Conservation (phyloP, 1,140 invertebrate genomes). For the Thalassaphorura encarpata region DNA sequence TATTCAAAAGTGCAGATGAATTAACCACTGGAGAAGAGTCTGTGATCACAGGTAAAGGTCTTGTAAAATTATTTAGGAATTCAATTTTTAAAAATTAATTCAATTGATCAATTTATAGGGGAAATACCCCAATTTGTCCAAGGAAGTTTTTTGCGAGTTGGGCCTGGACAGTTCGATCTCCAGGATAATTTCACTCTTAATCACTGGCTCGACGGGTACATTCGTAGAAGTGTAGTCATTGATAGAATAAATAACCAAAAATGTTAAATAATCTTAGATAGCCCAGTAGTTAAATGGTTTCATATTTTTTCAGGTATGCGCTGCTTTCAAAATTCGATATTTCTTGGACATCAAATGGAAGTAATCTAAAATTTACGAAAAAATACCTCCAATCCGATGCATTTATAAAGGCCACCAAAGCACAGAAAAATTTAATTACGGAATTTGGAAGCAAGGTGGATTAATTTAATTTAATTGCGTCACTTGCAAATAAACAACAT, state of each 20-base stretch:
- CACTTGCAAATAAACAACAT: too few relatives aligned
- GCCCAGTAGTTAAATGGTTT: neutral
- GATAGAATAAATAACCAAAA: too few relatives aligned
- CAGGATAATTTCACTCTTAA: slow-evolving; percentile 16
- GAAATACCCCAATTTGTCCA: too few relatives aligned
- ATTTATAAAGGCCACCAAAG: slow-evolving; percentile 36
- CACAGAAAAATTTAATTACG: slow-evolving; percentile 37
- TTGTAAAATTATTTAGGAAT: too few relatives aligned
- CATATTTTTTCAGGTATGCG: slow-evolving; percentile 33
- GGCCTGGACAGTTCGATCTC: slow-evolving; percentile 21
- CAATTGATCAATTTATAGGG: too few relatives aligned
- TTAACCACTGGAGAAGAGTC: slow-evolving; percentile 16
- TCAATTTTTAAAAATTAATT: too few relatives aligned
- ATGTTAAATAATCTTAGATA: neutral
- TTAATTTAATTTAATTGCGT: too few relatives aligned
- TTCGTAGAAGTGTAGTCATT: too few relatives aligned
- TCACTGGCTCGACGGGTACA: slow-evolving; percentile 17
- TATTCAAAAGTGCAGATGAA: slow-evolving; percentile 26
- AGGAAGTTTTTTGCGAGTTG: neutral
- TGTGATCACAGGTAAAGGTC: slow-evolving; percentile 21
- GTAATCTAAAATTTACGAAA: slow-evolving; percentile 34
- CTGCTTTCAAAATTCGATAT: slow-evolving; percentile 39
- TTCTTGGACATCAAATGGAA: slow-evolving; percentile 19
- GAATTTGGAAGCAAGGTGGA: slow-evolving; percentile 39
- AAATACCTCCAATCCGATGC: slow-evolving; percentile 38